These are phyloP conservation scores for Epizoanthus scotinus DNA, from an alignment of 92 coral and sea anemone species.

Conservation along the genomic window DNA sequence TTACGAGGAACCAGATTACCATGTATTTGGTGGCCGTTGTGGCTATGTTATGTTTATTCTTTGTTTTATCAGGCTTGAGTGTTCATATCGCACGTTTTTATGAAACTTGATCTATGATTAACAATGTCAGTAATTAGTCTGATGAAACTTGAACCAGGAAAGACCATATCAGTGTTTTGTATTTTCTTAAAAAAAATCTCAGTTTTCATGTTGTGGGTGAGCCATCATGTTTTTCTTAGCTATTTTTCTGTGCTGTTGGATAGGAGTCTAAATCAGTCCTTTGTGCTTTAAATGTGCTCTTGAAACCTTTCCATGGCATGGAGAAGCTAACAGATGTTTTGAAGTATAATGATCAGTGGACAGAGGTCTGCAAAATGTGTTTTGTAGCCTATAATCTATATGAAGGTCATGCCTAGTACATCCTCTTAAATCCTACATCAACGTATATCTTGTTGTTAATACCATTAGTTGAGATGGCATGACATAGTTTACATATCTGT, in stretches of 20 bases:
- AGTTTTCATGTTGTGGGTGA: neutral
- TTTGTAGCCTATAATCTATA: constrained; percentile 18
- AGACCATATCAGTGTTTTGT: neutral
- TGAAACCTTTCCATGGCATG: neutral
- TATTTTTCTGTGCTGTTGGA: too few relatives aligned
- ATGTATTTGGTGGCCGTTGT: neutral
- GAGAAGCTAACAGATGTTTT: neutral
- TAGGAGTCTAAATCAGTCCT: neutral
- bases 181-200: too few relatives aligned
- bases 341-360: neutral
- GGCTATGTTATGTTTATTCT: neutral
- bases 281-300: neutral
- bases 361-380: constrained; percentile 24
- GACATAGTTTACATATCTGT: constrained; percentile 71
- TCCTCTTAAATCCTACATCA: constrained; percentile 1
- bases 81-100: neutral
- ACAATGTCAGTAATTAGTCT: constrained; percentile 11
- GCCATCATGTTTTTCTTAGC: neutral
- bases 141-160: constrained; percentile 19
- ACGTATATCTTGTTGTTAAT: constrained; percentile 7
- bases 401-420: neutral
- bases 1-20: neutral
- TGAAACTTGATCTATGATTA: constrained; percentile 22
- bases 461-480: constrained; percentile 53
- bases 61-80: neutral